Conservation (phyloP, 2,797 vertebrate genomes). For the Adrianichthys oophorus region DNA sequence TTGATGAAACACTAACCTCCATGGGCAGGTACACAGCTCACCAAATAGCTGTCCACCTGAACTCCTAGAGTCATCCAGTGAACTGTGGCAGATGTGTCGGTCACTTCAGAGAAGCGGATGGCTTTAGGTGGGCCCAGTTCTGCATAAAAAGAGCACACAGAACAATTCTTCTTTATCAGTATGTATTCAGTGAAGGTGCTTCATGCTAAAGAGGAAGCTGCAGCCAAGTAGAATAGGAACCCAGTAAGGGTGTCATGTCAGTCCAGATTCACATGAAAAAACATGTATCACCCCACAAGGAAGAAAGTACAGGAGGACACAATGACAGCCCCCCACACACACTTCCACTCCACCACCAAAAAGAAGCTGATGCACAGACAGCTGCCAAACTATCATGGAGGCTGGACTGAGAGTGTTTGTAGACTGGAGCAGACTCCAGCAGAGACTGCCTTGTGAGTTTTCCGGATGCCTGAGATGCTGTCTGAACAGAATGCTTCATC, state of each 20-base stretch:
- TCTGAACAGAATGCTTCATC: too few species aligned
- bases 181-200: too few species aligned
- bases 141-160: constrained; percentile 55
- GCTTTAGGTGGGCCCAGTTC: constrained; percentile 88
- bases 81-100: constrained; percentile 85
- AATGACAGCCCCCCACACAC: neutral
- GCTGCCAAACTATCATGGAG: too few species aligned
- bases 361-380: too few species aligned
- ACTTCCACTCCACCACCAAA: neutral
- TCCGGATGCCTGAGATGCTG: too few species aligned
- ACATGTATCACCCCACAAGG: constrained; percentile 72
- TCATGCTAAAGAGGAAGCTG: too few species aligned
- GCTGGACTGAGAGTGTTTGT: too few species aligned
- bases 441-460: too few species aligned
- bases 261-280: constrained; percentile 61
- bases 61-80: constrained; percentile 84
- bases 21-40: constrained; percentile 83
- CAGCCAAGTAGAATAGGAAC: too few species aligned
- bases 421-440: neutral
- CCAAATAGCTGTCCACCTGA: constrained; percentile 84
- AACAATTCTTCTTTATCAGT: too few species aligned
- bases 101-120: constrained; percentile 90
- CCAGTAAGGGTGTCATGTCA: neutral
- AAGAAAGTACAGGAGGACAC: constrained; percentile 62
- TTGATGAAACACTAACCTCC: constrained; percentile 81